Base-by-base conservation (phyloP, 1,140 invertebrate species). In the Halotydeus destructor region DNA sequence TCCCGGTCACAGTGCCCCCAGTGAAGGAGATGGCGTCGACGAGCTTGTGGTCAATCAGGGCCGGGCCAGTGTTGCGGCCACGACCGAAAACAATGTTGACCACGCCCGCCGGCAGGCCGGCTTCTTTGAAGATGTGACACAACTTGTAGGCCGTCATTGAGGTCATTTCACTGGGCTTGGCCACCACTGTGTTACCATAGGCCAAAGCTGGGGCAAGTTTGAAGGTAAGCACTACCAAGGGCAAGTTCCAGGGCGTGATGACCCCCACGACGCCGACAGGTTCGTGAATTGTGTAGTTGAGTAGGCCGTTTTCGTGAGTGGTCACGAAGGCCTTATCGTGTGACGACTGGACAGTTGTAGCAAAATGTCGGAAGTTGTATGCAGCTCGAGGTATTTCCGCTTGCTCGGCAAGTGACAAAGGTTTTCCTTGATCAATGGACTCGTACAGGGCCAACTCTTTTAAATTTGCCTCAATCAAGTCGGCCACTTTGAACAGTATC, bases 11-110 rank as follows among this genome's bases (percentile, higher is more conserved):
- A 93, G 26, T 84, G 89, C 4, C 88, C 12, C 39, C 88, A 3
- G 88, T 96, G 57, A 96, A 94, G 1, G 85, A 86, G 1, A 96
- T 59, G 58, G 94, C 94, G 16, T 84, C 67, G 0, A 94, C 69
- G 4, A 75, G 54, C 0, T 73, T 72, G 62, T 94, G 85, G 42
- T 76, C 70, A 1, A 80, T 78, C 12, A 96, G 63, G 0, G 83
- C 81, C 54, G 83, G 75, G 1, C 88, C 86, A 32, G 74, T 69
- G 1, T 72, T 67, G 0, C 71, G 64, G 68, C 72, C 85, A 51
- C 69, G 73, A 40, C 88, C 88, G 0, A 83, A 73, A 1, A 93
- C 55, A 12, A 96, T 76, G 59, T 93, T 94, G 33, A 94, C 76
- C 0, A 94, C 88, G n/a, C 88, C 88, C 2, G 77, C 72, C 4